Evolutionary conservation across 2,113 vertebrate species (phyloP), one percentile per base, ranked within the genome.

Genomic region (Callipepla squamata): DNA sequence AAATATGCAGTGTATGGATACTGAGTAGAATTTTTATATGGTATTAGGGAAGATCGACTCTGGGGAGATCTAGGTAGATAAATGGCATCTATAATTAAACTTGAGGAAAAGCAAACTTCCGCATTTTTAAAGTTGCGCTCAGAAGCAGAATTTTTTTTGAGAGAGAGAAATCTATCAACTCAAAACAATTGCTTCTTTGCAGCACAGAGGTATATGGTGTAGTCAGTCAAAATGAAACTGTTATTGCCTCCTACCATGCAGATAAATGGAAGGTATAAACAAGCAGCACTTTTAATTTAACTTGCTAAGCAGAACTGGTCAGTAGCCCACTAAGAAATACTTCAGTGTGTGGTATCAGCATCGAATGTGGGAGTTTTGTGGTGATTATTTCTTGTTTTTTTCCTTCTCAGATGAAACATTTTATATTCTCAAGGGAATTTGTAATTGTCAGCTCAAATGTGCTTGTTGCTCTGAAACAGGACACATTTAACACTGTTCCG

Each of bases 121-220:
- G 20, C 26, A 20, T 61, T 63, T 94, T 95, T 87, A 55, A 89
- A 88, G 53, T 92, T 85, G 90, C 55, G 85, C 42, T 58, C 25
- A 25, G 69, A 88, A 63, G 90, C 6, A 12, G 90, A 97, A 72
- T 84, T 91, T 95, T 96, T 40, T 40, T 13, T 36, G 36, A 36
- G 36, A 36, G 87, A 93, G 75, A 96, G 72, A 87, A 57, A 45
- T 74, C 95, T 85, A 94, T 96, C 90, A 96, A 81, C 84, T 95
- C 82, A 91, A 94, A 95, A 61, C 55, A 91, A 75, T 95, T 93
- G 82, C 47, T 75, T 18, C 57, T 88, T 80, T 73, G 62, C 61
- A 92, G 74, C 73, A 79, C n/a, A 57, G 78, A 21, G 42, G 45
- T 1, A 0, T 55, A n/a, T 18, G 32, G 23, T 48, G 11, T 5